phyloP scores from a whole-genome alignment of 2,113 vertebrate species.

The Bostrychus sinensis region DNA sequence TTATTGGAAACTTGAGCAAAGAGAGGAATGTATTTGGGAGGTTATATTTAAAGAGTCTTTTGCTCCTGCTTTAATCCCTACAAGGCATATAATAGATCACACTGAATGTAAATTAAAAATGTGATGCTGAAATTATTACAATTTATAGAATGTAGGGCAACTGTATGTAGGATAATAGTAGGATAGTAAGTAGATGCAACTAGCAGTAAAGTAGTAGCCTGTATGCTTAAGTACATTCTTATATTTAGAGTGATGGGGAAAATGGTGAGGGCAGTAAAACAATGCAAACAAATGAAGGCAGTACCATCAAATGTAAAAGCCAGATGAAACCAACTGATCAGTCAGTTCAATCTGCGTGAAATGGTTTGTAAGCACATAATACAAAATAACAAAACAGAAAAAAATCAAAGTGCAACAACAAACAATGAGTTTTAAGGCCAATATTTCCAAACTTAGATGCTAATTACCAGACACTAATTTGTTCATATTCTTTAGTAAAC shows the following conservation, averaged over 20 bases:
- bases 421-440: conserved; percentile 54
- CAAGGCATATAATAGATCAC: not conserved
- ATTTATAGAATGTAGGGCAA: not conserved
- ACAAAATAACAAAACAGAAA: conserved; percentile 13
- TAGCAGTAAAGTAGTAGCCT: conserved; percentile 22
- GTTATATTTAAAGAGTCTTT: too few species aligned
- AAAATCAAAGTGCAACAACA: conserved; percentile 28
- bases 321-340: conserved; percentile 32
- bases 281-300: conserved; percentile 34
- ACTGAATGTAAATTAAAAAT: conserved; percentile 15
- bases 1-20: not conserved
- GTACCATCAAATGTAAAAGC: conserved; percentile 36
- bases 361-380: conserved; percentile 13
- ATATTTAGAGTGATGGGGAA: conserved; percentile 6
- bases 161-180: conserved; percentile 16
- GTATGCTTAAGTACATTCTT: conserved; percentile 60
- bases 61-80: too few species aligned
- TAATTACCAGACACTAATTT: not conserved
- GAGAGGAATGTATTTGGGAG: too few species aligned
- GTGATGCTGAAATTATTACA: conserved; percentile 40
- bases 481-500: not conserved
- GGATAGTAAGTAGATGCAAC: not conserved
- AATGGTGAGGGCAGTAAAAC: conserved; percentile 4
- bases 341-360: conserved; percentile 13
- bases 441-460: conserved; percentile 25